Evolutionary conservation across 2,113 vertebrate genomes (phyloP), one percentile per base, ranked within the genome.

Genomic region (Syngnathus scovelli): DNA sequence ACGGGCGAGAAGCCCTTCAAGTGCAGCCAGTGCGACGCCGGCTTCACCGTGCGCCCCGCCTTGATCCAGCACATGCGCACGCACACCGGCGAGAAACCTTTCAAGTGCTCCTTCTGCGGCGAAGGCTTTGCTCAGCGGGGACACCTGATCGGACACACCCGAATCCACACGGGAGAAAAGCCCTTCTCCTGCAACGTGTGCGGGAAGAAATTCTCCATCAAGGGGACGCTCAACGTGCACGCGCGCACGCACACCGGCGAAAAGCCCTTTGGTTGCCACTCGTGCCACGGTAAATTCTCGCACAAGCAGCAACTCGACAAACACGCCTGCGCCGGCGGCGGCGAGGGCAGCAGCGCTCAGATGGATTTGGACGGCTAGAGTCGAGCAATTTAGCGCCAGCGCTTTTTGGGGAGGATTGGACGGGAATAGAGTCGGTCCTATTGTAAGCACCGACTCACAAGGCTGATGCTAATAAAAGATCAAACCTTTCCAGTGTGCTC

Each of bases 101-200:
- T 58, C 23, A 58, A 58, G 23, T 58, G 55, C 55, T 36, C 55
- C 12, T 58, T 36, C 27, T 58, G 55, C 55, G 55, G 55, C 55
- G 55, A 58, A 36, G 55, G 55, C 55, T 58, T 58, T 33, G 55
- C 55, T 18, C 55, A 58, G 55, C 33, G 27, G 27, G 27, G 27
- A 6, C 55, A 58, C 2, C 12, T 58, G 6, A 36, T 58, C 27
- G 55, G 55, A 7, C 55, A 58, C 55, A 16, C 55, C 15, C 27
- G 55, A 6, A 3, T 58, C 27, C 55, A 58, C 55, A 58, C 55
- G 5, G 55, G 55, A 2, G 55, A 58, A 5, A 36, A 36, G 23
- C 27, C 55, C 27, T 58, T 58, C 23, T 8, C 55, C 12, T 37
- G 55, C 55, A 1, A 36, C 55, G 27, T 16, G 12, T 16, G 55